Conservation (phyloP, 2,113 vertebrate species). For the Pionites leucogaster region DNA sequence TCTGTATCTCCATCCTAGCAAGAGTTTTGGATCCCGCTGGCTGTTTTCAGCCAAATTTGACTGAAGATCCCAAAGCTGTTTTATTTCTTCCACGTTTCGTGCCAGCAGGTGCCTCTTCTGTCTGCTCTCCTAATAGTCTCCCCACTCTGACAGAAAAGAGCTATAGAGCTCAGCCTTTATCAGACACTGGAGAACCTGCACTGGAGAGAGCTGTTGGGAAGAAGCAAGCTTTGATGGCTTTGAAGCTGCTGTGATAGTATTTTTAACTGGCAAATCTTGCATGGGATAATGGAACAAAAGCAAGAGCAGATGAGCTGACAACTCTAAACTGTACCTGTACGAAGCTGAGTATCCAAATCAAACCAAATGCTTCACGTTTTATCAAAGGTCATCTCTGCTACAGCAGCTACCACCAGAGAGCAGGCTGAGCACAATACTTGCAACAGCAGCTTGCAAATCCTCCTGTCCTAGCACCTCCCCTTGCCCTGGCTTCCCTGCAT, state of each 20-base stretch:
- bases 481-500: not conserved
- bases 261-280: not conserved
- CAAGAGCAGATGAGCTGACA: not conserved
- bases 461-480: conserved; percentile 42
- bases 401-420: conserved; percentile 63
- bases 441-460: conserved; percentile 13
- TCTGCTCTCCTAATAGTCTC: not conserved
- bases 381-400: conserved; percentile 45
- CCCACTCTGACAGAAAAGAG: not conserved
- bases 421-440: conserved; percentile 40
- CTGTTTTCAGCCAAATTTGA: not conserved
- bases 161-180: not conserved
- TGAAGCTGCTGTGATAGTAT: not conserved
- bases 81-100: not conserved
- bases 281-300: not conserved
- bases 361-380: not conserved
- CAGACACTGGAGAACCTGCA: not conserved
- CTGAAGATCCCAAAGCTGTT: not conserved
- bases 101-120: not conserved
- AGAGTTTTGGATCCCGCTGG: not conserved
- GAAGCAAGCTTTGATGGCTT: not conserved
- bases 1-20: not conserved
- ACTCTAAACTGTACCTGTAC: not conserved
- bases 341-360: not conserved
- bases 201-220: not conserved